These are phyloP conservation scores for Hycleus cichorii DNA, from an alignment of 1,140 invertebrate genomes.

Conservation along the genomic window DNA sequence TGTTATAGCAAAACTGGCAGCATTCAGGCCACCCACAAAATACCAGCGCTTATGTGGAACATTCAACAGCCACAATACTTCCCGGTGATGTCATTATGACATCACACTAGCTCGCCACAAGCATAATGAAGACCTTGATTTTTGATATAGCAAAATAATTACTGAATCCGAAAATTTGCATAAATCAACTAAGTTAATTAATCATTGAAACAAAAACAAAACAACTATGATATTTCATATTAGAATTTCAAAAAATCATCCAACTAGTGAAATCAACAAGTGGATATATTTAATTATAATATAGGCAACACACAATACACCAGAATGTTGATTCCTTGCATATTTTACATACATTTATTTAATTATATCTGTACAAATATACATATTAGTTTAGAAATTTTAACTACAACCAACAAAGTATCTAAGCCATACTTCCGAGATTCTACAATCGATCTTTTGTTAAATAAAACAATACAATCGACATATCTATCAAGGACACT, in stretches of 20 bases:
- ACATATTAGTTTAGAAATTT: conserved; percentile 1
- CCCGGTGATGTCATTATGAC: conserved; percentile 41
- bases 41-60: conserved; percentile 11
- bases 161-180: too few species aligned
- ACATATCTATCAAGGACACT: too few species aligned
- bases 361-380: conserved; percentile 11
- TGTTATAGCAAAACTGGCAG: not conserved
- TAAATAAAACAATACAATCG: too few species aligned
- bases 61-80: conserved; percentile 32
- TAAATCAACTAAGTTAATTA: too few species aligned
- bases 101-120: conserved; percentile 35
- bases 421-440: too few species aligned
- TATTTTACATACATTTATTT: conserved; percentile 6
- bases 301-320: conserved; percentile 3
- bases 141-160: not conserved
- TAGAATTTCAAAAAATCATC: too few species aligned
- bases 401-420: too few species aligned
- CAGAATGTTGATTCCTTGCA: not conserved
- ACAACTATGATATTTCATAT: too few species aligned
- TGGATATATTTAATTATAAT: not conserved
- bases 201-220: too few species aligned
- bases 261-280: not conserved
- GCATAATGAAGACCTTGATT: conserved; percentile 38
- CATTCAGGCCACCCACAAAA: conserved; percentile 7
- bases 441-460: too few species aligned